Evolutionary conservation across 2,797 vertebrate genomes (phyloP), one percentile per base, ranked within the genome.

Genomic region (Betta splendens): DNA sequence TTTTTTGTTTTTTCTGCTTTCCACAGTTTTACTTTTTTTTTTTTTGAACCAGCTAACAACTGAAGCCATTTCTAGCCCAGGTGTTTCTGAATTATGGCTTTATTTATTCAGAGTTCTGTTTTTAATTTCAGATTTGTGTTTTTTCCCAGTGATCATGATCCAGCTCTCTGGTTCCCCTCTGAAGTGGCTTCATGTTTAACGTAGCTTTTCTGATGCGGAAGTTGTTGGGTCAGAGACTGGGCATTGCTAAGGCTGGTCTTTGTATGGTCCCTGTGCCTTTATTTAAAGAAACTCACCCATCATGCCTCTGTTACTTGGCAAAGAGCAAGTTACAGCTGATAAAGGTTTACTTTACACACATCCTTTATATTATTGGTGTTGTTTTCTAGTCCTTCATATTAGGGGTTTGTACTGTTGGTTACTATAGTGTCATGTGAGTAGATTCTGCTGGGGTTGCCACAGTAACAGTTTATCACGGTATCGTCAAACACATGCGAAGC

Each of bases 251-350:
- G 17, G 31, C 6, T 1, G 29, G 47, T 16, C 12, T 28, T 65
- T 50, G 69, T 11, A 72, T 28, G 29, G 79, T 50, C 77, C 64
- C 77, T 74, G 87, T 88, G 84, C 88, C 86, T 89, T 87, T 86
- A 18, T 74, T 40, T 60, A 23, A 11, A 45, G 18, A 10, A 26
- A 28, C 57, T 48, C 9, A 50, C 66, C 74, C 58, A 44, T 51
- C 59, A 64, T 63, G 68, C 80, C 73, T 80, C 74, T 69, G 61
- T 67, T 56, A 57, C 43, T 53, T 22, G 43, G 28, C 49, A 32
- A 52, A 53, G 46, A 66, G 51, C 64, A 77, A 69, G 78, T 84
- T 84, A 83, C 83, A 79, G 64, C 22, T 42, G 53, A 35, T 31
- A 50, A 64, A 53, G 66, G 80, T 80, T 80, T 79, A 77, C 79